These are phyloP conservation scores for Acyrthosiphon pisum DNA, from an alignment of 1,140 invertebrate genomes.

Conservation along the genomic window DNA sequence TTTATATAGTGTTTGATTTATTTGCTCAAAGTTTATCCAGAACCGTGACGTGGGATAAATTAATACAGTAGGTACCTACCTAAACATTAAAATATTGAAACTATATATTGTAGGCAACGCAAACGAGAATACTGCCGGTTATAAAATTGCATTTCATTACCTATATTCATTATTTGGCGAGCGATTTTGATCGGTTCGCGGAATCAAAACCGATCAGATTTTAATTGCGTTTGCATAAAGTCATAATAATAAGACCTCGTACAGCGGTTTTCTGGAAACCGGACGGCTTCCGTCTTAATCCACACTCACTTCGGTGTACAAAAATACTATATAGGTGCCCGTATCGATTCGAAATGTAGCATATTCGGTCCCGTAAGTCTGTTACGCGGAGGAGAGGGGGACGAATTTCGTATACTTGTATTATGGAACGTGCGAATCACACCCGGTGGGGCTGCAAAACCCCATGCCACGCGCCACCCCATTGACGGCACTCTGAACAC, in stretches of 20 bases:
- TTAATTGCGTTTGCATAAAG: neutral
- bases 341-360: neutral
- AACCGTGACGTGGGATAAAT: neutral
- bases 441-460: neutral
- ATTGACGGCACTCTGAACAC: neutral
- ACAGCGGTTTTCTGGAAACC: neutral
- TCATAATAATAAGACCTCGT: neutral
- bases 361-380: neutral
- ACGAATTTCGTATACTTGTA: neutral
- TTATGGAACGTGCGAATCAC: neutral
- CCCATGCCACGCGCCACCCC: neutral
- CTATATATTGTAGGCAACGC: neutral
- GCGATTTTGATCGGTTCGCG: neutral
- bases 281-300: neutral
- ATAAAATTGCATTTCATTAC: neutral
- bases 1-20: neutral
- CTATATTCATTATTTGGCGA: neutral
- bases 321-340: neutral
- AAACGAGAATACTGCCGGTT: neutral
- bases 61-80: neutral
- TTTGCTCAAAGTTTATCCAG: neutral
- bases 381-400: too few species aligned
- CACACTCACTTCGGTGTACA: too few species aligned
- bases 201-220: neutral
- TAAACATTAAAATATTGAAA: neutral